Percentiles rank a stretch among this genome's conserved stretches.
Evolutionary conservation across 2,113 vertebrate species (phyloP).

Genomic region (Merops nubicus): DNA sequence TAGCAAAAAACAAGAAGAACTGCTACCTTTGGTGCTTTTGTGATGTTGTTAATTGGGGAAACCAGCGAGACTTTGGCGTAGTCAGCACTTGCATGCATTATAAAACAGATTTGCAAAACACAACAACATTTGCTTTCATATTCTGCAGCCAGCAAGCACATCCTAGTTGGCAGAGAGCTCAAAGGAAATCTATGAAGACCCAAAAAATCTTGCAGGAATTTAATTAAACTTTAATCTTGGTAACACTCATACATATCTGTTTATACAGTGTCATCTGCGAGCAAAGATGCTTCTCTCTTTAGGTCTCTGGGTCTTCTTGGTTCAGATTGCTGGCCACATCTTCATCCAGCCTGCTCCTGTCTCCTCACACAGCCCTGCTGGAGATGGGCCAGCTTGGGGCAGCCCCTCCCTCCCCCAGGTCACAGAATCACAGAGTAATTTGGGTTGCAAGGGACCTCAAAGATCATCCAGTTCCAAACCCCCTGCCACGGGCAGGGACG

Average conservation of each 20-base stretch:
- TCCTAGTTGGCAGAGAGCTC: constrained; percentile 53
- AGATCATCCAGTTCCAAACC: too few species aligned
- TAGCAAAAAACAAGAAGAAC: constrained; percentile 13
- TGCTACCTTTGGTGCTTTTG: constrained; percentile 22
- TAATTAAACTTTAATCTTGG: constrained; percentile 48
- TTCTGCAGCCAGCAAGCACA: not conserved
- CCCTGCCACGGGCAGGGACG: too few species aligned
- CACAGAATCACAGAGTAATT: too few species aligned
- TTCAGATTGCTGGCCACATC: not conserved
- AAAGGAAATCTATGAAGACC: constrained; percentile 40
- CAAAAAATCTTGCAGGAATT: constrained; percentile 50
- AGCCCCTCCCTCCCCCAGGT: not conserved
- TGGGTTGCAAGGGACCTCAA: too few species aligned
- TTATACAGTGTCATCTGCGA: not conserved
- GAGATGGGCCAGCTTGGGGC: not conserved
- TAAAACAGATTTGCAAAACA: constrained; percentile 48
- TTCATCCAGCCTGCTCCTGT: not conserved
- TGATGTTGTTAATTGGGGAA: constrained; percentile 44
- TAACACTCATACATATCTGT: not conserved
- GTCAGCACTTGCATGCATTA: constrained; percentile 33
- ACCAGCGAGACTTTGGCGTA: not conserved
- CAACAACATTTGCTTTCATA: constrained; percentile 37
- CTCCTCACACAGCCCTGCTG: not conserved
- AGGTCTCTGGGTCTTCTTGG: not conserved
- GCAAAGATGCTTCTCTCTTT: fast-evolving